These are phyloP conservation scores for Umimayanthus chanpuru DNA, from an alignment of 92 coral and sea anemone species.

Conservation along the genomic window DNA sequence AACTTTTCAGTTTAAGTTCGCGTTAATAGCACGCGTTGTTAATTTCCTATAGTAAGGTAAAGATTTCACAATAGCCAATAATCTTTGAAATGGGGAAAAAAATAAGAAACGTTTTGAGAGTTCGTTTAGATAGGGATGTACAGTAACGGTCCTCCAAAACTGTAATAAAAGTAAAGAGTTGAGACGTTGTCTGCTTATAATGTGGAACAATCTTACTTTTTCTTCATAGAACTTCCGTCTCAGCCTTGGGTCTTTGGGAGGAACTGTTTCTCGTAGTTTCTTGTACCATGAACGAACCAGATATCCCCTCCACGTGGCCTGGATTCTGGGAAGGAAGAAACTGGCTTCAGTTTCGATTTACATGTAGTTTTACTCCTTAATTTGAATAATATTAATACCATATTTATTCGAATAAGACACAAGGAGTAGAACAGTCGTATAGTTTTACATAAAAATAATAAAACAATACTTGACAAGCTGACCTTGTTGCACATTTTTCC, in stretches of 20 bases:
- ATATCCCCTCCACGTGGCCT: constrained; percentile 98
- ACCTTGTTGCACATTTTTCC: constrained; percentile 88
- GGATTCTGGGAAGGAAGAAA: constrained; percentile 67
- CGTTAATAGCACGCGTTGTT: no score
- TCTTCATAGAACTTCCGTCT: constrained; percentile 89
- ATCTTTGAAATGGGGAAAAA: no score
- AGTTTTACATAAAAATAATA: background rate
- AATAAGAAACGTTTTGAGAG: no score
- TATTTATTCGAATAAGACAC: background rate
- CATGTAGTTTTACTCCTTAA: no score
- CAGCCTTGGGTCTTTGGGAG: constrained; percentile 88
- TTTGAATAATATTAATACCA: no score
- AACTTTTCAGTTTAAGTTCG: no score
- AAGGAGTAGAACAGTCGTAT: background rate
- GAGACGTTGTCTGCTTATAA: background rate
- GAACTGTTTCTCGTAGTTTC: constrained; percentile 82
- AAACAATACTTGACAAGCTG: background rate
- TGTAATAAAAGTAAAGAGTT: background rate
- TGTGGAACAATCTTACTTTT: constrained; percentile 63
- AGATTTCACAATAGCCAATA: no score
- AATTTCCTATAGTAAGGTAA: no score
- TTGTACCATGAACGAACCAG: constrained; percentile 86
- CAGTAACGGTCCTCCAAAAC: background rate
- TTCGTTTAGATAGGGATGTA: no score
- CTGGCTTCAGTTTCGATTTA: no score